Base-by-base conservation (phyloP, 2,797 vertebrate genomes). In the Octomys mimax region DNA sequence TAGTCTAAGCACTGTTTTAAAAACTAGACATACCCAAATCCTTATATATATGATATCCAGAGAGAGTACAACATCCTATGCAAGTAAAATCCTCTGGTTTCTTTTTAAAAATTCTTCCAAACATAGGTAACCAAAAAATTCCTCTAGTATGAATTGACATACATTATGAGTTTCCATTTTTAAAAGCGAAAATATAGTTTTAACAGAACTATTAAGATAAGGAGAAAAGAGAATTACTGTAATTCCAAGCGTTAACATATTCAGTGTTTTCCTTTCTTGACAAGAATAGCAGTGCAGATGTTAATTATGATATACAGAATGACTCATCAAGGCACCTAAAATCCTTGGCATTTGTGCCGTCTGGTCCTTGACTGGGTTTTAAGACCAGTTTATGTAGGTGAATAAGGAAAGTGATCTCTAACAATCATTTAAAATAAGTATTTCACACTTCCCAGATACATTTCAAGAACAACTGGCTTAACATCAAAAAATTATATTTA, bases 281-380 rank as follows among this genome's bases (percentile, higher is more conserved):
- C 86, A 96, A 68, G 61, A 95, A 94, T 6, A 16, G 16, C 1
- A 4, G 78, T 62, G 9, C 18, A 97, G 88, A 93, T 97, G 84
- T 97, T 98, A 98, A 98, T 98, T 97, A 85, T 42, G 1, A 16
- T 97, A 94, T 61, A 94, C 21, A 94, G 59, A 97, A 95, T 68
- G 28, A 36, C 91, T 94, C 88, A 26, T 96, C 90, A 93, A 98
- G 97, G 96, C 81, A 97, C 39, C 46, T 94, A 92, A 96, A 98
- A 95, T 95, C 92, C 88, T 70, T 95, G 59, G 85, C 96, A 68
- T 78, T 31, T 91, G 88, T 96, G 95, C 68, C 75, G 54, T 82
- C 70, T 97, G 79, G 64, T 95, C 39, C 85, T 95, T 4, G 0
- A 0, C 46, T 95, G 64, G 33, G 46, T 96, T 97, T 93, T 86